These are phyloP conservation scores for Phortica variegata DNA, from an alignment of 1,140 invertebrate genomes.

Conservation along the genomic window DNA sequence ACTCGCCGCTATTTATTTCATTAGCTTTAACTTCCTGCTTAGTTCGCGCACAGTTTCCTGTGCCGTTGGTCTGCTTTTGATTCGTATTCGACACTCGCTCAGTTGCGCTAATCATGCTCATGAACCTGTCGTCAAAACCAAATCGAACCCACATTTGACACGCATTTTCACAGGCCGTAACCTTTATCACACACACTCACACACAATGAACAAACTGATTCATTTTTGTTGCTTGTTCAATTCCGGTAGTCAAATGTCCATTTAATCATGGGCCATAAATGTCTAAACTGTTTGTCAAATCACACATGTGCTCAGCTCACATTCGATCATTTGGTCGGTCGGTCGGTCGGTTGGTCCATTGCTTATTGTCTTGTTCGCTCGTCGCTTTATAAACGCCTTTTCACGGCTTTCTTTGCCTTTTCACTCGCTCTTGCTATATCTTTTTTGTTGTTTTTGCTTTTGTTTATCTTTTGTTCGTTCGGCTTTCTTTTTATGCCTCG, in stretches of 20 bases:
- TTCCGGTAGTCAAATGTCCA: slow-evolving; percentile 57
- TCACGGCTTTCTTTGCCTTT: slow-evolving; percentile 19
- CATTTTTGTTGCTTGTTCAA: slow-evolving; percentile 34
- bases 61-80: too few relatives aligned
- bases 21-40: too few relatives aligned
- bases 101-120: too few relatives aligned
- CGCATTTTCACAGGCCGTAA: too few relatives aligned
- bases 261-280: slow-evolving; percentile 52
- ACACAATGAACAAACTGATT: too few relatives aligned
- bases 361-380: not conserved
- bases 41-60: too few relatives aligned
- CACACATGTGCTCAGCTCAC: slow-evolving; percentile 1
- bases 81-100: too few relatives aligned
- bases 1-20: too few relatives aligned
- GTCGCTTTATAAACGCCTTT: not conserved
- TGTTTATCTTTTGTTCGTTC: slow-evolving; percentile 12
- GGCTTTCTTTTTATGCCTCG: slow-evolving; percentile 28
- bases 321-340: too few relatives aligned
- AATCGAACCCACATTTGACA: too few relatives aligned
- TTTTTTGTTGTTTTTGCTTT: not conserved
- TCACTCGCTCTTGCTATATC: not conserved
- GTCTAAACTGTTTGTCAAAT: slow-evolving; percentile 54
- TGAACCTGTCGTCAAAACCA: too few relatives aligned
- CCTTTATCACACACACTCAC: too few relatives aligned
- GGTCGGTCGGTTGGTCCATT: slow-evolving; percentile 14